These are phyloP conservation scores for Stigmatopora nigra DNA, from an alignment of 2,113 vertebrate species.

Conservation along the genomic window DNA sequence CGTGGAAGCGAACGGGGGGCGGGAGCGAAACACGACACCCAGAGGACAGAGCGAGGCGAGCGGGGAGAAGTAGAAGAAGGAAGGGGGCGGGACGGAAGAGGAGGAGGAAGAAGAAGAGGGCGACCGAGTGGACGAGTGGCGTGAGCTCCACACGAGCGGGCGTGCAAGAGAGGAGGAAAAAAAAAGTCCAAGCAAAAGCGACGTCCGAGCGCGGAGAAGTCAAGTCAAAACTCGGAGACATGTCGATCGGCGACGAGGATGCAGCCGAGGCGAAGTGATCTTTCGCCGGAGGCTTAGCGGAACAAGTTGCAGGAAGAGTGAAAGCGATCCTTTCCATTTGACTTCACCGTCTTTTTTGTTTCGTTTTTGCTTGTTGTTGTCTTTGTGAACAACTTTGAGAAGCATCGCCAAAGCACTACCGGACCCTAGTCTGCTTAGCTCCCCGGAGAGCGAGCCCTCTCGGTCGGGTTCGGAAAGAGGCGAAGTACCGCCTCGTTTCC, in stretches of 20 bases:
- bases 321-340: slow-evolving; percentile 1
- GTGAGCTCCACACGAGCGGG: slow-evolving; percentile 41
- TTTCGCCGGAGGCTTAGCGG: slow-evolving; percentile 42
- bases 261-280: slow-evolving; percentile 58
- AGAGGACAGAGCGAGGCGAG: slow-evolving; percentile 52
- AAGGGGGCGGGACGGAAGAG: slow-evolving; percentile 35
- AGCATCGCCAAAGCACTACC: background rate
- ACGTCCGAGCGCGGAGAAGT: slow-evolving; percentile 36
- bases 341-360: slow-evolving; percentile 25
- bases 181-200: slow-evolving; percentile 64
- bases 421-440: slow-evolving; percentile 7
- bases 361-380: background rate
- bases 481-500: background rate
- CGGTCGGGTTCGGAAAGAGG: slow-evolving; percentile 13
- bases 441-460: slow-evolving; percentile 14
- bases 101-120: slow-evolving; percentile 24
- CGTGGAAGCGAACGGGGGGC: slow-evolving; percentile 64
- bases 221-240: slow-evolving; percentile 29
- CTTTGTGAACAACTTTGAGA: background rate
- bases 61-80: slow-evolving; percentile 53
- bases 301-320: slow-evolving; percentile 33
- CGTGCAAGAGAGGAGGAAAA: slow-evolving; percentile 54
- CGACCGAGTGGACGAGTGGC: slow-evolving; percentile 30
- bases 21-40: slow-evolving; percentile 79
- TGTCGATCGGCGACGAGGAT: slow-evolving; percentile 57